Conservation (phyloP, 2,113 vertebrate species). For the Cavia porcellus region DNA sequence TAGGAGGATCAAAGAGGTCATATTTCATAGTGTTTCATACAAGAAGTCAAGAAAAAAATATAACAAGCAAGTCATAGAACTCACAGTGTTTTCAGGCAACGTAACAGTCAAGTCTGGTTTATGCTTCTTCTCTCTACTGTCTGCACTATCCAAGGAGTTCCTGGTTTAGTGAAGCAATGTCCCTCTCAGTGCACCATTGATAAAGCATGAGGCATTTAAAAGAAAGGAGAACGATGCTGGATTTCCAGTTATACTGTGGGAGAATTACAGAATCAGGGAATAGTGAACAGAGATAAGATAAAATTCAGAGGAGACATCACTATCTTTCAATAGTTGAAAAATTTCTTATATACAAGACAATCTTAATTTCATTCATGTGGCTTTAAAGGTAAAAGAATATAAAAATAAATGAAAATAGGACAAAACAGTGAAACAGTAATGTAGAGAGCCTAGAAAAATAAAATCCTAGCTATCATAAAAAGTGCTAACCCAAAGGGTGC, state of each 20-base stretch:
- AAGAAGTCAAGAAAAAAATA: not conserved
- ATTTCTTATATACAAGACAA: not conserved
- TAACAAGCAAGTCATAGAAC: not conserved
- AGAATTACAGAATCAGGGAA: not conserved
- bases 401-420: constrained; percentile 9
- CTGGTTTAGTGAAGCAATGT: not conserved
- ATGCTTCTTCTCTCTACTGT: not conserved
- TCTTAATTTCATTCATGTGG: not conserved
- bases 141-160: not conserved
- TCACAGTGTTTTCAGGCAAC: not conserved
- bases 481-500: not conserved
- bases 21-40: not conserved
- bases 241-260: not conserved
- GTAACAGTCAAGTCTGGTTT: not conserved
- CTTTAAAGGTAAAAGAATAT: not conserved
- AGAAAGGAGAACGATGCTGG: not conserved
- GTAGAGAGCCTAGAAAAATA: not conserved
- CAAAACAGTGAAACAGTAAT: not conserved
- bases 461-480: not conserved
- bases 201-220: not conserved
- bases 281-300: not conserved
- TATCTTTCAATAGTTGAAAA: constrained; percentile 31
- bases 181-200: not conserved
- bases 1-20: not conserved
- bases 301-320: not conserved